Conservation (phyloP, 2,797 vertebrate species). For the Eulemur rubriventer region DNA sequence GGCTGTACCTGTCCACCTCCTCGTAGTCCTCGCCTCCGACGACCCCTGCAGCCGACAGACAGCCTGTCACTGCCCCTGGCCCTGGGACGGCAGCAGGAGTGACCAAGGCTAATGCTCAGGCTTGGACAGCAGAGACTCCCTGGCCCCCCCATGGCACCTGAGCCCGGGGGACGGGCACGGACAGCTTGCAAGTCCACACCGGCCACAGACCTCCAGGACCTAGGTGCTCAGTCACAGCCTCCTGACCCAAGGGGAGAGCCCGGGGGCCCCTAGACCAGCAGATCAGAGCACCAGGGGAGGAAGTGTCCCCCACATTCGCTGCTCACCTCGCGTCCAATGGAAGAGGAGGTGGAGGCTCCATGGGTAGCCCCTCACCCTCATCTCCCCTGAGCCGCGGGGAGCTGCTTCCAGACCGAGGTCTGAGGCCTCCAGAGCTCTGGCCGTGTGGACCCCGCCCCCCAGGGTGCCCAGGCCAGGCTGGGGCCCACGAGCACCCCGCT, state of each 20-base stretch:
- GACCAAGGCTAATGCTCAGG: background rate
- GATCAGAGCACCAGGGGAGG: background rate
- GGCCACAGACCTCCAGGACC: background rate
- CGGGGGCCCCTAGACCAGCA: background rate
- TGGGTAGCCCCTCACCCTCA: background rate
- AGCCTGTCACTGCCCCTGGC: slow-evolving; percentile 14
- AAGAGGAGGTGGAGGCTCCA: background rate
- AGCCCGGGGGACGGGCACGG: rapidly evolving
- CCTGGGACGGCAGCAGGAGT: background rate
- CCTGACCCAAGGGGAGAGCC: background rate
- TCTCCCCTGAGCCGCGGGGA: rapidly evolving
- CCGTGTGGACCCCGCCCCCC: background rate
- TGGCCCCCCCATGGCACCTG: no score
- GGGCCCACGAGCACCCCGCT: background rate
- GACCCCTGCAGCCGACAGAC: slow-evolving; percentile 83
- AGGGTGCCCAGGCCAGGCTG: background rate
- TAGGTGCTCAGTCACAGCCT: background rate
- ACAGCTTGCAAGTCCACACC: background rate
- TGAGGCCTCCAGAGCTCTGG: background rate
- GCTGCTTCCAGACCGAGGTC: background rate
- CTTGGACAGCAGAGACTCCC: background rate
- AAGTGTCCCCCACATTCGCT: background rate
- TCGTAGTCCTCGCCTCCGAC: slow-evolving; percentile 94
- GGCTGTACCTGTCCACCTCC: slow-evolving; percentile 91
- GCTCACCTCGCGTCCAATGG: no score